Base-by-base conservation (phyloP, 2,797 vertebrate genomes). In the Alectoris magna region DNA sequence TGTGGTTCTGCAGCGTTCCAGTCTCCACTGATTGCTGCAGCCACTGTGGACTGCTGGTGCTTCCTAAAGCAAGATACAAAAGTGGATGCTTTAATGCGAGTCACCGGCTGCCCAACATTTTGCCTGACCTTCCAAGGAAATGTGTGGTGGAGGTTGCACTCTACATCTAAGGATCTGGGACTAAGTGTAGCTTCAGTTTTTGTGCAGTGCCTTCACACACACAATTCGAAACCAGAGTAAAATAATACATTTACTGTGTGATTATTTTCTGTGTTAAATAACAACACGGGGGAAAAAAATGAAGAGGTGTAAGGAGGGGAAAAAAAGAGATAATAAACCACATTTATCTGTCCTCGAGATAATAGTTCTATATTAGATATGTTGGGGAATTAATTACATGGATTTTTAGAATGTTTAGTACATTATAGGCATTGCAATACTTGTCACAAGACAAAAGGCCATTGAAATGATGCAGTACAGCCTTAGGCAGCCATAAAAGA, bases 381-480 rank as follows among this genome's bases (percentile, higher is more conserved):
- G 85, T 89, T 93, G 80, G 90, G 62, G 76, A 85, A 95, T 93
- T 85, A 90, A 87, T 70, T 86, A 90, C 80, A 84, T 62, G 95
- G 91, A 94, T 96, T 97, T 97, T 95, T 96, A 91, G 91, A 88
- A 96, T 96, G 84, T 95, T 93, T 91, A 78, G 81, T 79, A 60
- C 81, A 84, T 95, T 94, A 87, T 93, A 95, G 79, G 78, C 89
- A 91, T 89, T 94, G 92, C 93, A 94, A 86, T 87, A 88, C 72
- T 96, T 91, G 64, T 93, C 91, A 89, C 73, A 93, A 95, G 92
- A 96, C 83, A 96, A 95, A 95, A 94, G 90, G 82, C 94, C 96
- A 92, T 96, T 96, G 90, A 96, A 93, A 96, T 88, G 87, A 96
- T 97, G 95, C 96, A 88, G 87, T 68, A 87, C 85, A 93, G 94